A percentile compares a stretch with the other conserved stretches of the same genome.
Conservation (phyloP, 1,140 invertebrate genomes). For the Trinorchestia longiramus region DNA sequence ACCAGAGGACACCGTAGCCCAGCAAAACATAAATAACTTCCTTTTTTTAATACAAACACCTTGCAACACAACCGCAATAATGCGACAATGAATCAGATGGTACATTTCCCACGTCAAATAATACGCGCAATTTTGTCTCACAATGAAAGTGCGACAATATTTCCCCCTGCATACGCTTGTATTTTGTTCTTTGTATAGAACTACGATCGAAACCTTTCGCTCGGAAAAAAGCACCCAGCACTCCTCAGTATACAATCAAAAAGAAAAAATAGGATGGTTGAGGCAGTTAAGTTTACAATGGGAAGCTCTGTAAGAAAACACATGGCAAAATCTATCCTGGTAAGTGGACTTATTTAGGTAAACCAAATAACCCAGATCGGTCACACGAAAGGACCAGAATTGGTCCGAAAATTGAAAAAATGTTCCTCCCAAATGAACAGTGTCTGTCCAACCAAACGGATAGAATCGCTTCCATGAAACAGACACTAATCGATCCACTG, state of each 20-base stretch:
- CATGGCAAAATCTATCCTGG: background rate
- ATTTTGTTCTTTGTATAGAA: background rate
- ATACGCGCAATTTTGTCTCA: background rate
- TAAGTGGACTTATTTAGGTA: background rate
- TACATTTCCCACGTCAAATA: background rate
- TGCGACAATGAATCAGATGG: background rate
- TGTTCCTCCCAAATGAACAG: background rate
- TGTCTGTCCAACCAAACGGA: background rate
- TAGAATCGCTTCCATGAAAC: background rate
- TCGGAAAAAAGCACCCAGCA: background rate
- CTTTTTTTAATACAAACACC: background rate
- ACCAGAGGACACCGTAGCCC: background rate
- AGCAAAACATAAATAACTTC: background rate
- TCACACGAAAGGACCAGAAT: background rate
- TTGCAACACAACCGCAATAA: background rate
- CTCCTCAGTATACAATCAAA: background rate
- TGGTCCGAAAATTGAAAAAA: background rate
- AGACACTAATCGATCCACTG: background rate
- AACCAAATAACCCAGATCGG: background rate
- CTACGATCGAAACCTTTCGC: background rate
- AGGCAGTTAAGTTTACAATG: background rate
- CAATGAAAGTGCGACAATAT: background rate
- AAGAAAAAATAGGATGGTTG: background rate
- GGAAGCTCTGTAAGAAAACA: background rate
- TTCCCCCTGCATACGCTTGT: background rate